Evolutionary conservation across 2,797 vertebrate genomes (phyloP).

Genomic region (Paedocypris micromegethes): DNA sequence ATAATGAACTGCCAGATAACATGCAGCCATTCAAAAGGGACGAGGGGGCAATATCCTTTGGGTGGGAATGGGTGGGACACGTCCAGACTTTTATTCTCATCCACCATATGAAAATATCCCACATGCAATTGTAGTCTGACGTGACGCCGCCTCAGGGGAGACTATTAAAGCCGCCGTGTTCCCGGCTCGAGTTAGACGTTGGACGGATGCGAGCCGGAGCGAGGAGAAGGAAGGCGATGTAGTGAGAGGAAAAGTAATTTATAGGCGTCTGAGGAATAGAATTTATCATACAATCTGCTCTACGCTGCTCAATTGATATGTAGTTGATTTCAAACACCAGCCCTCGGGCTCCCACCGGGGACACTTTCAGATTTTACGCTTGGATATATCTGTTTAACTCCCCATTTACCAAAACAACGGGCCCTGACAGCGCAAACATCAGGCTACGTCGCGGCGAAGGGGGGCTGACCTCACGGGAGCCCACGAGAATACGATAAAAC

Average conservation of each 20-base stretch:
- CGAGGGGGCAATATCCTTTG: conserved; percentile 42
- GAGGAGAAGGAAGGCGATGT: conserved; percentile 16
- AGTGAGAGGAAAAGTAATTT: conserved; percentile 82
- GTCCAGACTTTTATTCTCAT: conserved; percentile 67
- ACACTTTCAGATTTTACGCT: conserved; percentile 99
- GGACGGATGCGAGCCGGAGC: conserved; percentile 15
- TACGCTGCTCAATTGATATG: conserved; percentile 92
- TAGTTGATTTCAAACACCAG: conserved; percentile 96
- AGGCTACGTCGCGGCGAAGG: conserved; percentile 54
- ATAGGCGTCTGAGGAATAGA: conserved; percentile 85
- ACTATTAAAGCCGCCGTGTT: conserved; percentile 76
- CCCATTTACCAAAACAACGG: conserved; percentile 91
- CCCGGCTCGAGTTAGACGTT: conserved; percentile 54
- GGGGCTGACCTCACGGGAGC: conserved; percentile 42
- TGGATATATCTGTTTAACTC: conserved; percentile 99
- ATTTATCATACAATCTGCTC: conserved; percentile 87
- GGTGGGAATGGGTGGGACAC: conserved; percentile 38
- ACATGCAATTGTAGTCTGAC: conserved; percentile 80
- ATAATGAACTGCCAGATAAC: conserved; percentile 97
- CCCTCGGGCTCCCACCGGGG: conserved; percentile 86
- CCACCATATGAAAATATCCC: conserved; percentile 82
- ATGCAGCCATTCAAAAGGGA: conserved; percentile 74
- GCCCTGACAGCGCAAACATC: conserved; percentile 86
- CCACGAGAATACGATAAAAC: conserved; percentile 56
- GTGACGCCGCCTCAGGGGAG: conserved; percentile 79